Base-by-base conservation (phyloP, 2,888 invertebrate species). In the Cheilosia scutellata region DNA sequence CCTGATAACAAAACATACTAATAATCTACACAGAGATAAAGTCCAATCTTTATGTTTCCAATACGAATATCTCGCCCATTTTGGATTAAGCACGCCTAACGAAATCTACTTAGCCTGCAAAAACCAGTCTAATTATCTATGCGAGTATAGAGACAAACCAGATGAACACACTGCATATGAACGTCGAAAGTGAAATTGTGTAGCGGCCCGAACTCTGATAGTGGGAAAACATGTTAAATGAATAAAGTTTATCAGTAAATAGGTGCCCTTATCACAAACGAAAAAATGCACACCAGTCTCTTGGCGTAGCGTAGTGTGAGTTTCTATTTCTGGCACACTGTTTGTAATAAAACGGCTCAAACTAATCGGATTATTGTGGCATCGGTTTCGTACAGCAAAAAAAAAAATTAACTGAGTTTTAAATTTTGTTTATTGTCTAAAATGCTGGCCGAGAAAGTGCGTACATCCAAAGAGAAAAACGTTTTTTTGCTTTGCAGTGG, bases 181-280 rank as follows among this genome's bases (percentile, higher is more conserved):
- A 74, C 53, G 62, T 63, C 42, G 53, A 75, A 75, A 75, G 63
- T 65, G 63, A 75, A 65, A 66, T 58, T 47, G 44, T 37, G 49
- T 27, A 37, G 37, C 37, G 11, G 37, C 11, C 37, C 37, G 37
- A 9, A 37, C 29, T 31, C 53, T 55, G 57, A 57, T 63, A 65
- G 33, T n/a, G 40, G 31, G 47, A 25, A 57, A 74, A 40, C 65
- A 49, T 51, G 44, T 57, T 60, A 49, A 7, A 40, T 58, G 51
- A 33, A 29, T 58, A 76, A 76, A 51, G 53, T 60, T 66, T 66
- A 76, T 76, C 76, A 76, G 76, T 20, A 66, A 63, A 63, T 51
- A 60, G 58, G 33, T 29, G 76, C 49, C 58, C 58, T 76, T 76
- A 76, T 76, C 76, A 29, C 49, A 51, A 70, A 37, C 13, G 37